Evolutionary conservation across 2,888 invertebrate species (phyloP), one percentile per base, ranked within the genome.

Genomic region (Strigamia transsilvanica): DNA sequence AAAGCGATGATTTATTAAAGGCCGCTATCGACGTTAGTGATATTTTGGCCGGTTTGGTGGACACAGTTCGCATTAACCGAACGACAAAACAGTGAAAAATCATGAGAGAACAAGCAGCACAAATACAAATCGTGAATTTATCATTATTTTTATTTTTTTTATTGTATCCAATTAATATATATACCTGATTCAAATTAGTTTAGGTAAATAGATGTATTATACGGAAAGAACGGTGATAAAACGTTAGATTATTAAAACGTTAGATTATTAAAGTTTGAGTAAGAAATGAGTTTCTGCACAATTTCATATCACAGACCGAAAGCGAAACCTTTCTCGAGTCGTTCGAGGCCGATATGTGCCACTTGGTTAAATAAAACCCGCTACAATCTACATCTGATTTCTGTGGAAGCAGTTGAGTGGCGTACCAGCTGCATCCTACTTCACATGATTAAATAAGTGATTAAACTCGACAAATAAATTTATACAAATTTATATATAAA

Each of bases 401-500:
- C 21, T 73, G 73, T 73, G 73, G 73, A 73, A 73, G 73, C 56
- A 56, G 23, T 32, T 27, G 5, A 27, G 73, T 73, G 73, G 73
- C 23, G 51, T 7, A 32, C 27, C 73, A 73, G 32, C 32, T 32
- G 32, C 73, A 73, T n/a, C 32, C 32, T 73, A 32, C 73, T 10
- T n/a, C 32, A 73, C 73, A 32, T 73, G 73, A 73, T 73, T 73
- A 73, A n/a, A n/a, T 73, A 73, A 56, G 73, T 73, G 32, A 73
- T 56, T 73, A 73, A 66, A 23, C 21, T 15, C 23, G 61, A 66
- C 61, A 66, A 21, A 66, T 9, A 32, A 34, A 23, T 80, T 41
- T 12, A 56, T 12, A 56, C 15, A 61, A 21, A n/a, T 79, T 83
- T 80, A 85, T 23, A 85, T 84, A 82, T 85, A 85, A 56, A 85